Base-by-base conservation (phyloP, 2,888 invertebrate genomes). In the Aelia acuminata region DNA sequence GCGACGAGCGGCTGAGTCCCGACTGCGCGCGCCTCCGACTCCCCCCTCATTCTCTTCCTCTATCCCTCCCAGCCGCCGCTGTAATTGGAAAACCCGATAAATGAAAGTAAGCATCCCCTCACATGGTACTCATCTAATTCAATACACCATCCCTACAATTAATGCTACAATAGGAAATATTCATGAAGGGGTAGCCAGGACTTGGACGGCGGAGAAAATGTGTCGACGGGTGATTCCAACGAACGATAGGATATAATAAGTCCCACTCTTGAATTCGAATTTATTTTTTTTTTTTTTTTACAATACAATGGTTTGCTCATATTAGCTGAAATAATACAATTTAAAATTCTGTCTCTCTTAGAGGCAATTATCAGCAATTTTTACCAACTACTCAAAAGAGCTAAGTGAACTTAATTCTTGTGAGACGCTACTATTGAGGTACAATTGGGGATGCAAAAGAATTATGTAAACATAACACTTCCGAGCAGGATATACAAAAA, bases 41-140 rank as follows among this genome's bases (percentile, higher is more conserved):
- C 48, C 84, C 84, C 87, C 26, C 84, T 48, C 80, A 5, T 50
- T 15, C 31, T 43, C 31, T 26, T 22, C 15, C 70, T 87, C 31
- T 75, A 63, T 70, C 87, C 49, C 75, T 87, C 48, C 75, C 87
- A 75, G 39, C 18, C 48, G 53, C 63, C 22, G 86, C 87, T 84
- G 87, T 89, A 89, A 84, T 87, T 87, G 89, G 80, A 87, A 63
- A 87, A 87, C 84, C 89, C 84, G 84, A 84, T 84, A 84, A 84
- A 84, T 84, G 84, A 84, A 84, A 84, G 84, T 84, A 35, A 50
- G 22, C 84, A 48, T 50, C 47, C 84, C 31, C 84, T 84, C 48
- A 48, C 84, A 35, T n/a, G 20, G 31, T 50, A 31, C 43, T 80
- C 43, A 80, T 80, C 80, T 80, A 39, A 39, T 80, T 47, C 80